These are phyloP conservation scores for Beaufortia kweichowensis DNA, from an alignment of 2,113 vertebrate species.

Conservation along the genomic window DNA sequence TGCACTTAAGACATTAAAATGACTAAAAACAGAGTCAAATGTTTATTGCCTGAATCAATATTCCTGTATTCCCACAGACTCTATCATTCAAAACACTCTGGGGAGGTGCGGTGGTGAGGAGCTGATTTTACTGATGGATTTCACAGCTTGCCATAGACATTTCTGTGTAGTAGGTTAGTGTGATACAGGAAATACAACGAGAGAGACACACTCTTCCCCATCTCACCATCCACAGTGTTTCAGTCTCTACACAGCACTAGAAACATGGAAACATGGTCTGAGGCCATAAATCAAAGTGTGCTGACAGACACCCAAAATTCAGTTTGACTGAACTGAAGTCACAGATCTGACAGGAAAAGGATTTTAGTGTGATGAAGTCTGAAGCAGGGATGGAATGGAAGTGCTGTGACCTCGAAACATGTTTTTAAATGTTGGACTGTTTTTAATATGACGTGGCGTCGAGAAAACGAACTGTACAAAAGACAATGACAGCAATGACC, in stretches of 20 bases:
- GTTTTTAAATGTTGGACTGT: too few species aligned
- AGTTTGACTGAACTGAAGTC: slow-evolving; percentile 5
- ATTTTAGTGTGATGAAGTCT: not conserved
- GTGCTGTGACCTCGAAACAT: too few species aligned
- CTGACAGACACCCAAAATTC: not conserved
- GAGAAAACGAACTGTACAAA: too few species aligned
- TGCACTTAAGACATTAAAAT: slow-evolving; percentile 38
- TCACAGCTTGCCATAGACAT: slow-evolving; percentile 18
- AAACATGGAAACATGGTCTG: not conserved
- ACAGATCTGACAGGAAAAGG: not conserved
- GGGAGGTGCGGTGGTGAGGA: slow-evolving; percentile 20
- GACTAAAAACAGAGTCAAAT: slow-evolving; percentile 24
- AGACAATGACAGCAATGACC: too few species aligned
- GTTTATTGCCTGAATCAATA: slow-evolving; percentile 51
- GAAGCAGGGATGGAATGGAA: too few species aligned
- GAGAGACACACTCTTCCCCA: not conserved
- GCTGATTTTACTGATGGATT: slow-evolving; percentile 40
- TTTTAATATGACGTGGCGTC: too few species aligned
- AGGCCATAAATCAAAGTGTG: not conserved
- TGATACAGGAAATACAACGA: not conserved
- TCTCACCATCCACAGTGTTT: not conserved
- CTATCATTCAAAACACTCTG: slow-evolving; percentile 49
- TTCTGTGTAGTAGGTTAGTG: not conserved
- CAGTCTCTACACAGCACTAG: not conserved
- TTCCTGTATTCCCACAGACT: slow-evolving; percentile 36